These are phyloP conservation scores for Elanus axillaris DNA, from an alignment of 2,113 vertebrate genomes.

Conservation along the genomic window DNA sequence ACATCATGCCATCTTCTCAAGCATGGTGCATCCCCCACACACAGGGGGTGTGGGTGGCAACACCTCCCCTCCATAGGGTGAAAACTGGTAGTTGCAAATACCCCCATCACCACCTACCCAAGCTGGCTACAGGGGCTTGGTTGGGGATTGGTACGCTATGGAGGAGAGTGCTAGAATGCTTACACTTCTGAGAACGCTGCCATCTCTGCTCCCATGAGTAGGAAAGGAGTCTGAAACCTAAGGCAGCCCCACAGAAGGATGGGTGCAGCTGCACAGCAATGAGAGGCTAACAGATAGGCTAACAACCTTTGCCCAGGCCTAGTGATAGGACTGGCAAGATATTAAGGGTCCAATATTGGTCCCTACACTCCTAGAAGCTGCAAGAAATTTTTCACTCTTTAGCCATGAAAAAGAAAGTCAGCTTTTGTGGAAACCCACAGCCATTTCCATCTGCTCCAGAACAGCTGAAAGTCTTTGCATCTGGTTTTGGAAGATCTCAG, in stretches of 20 bases:
- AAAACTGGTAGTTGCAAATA: background rate
- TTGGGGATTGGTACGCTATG: rapidly evolving
- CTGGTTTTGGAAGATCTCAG: background rate
- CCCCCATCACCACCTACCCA: background rate
- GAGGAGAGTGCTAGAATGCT: background rate
- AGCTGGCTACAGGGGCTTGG: background rate
- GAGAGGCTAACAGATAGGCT: background rate
- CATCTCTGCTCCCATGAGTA: background rate
- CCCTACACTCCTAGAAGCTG: background rate
- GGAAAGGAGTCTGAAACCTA: background rate
- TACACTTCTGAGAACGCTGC: background rate
- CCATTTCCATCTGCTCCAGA: background rate
- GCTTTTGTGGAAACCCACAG: background rate
- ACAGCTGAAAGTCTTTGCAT: background rate
- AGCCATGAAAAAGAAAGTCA: background rate
- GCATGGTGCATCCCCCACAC: rapidly evolving
- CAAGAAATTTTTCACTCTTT: background rate
- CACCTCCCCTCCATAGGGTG: background rate
- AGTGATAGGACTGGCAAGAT: background rate
- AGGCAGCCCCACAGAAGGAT: background rate
- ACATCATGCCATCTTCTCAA: background rate
- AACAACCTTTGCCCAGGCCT: background rate
- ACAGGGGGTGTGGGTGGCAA: background rate
- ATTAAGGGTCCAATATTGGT: background rate
- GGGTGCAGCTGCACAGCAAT: background rate